A percentile compares a stretch with the other conserved stretches of the same genome.
These are phyloP conservation scores for Ptychochromis oligacanthus DNA, from an alignment of 2,113 vertebrate genomes.

Conservation along the genomic window DNA sequence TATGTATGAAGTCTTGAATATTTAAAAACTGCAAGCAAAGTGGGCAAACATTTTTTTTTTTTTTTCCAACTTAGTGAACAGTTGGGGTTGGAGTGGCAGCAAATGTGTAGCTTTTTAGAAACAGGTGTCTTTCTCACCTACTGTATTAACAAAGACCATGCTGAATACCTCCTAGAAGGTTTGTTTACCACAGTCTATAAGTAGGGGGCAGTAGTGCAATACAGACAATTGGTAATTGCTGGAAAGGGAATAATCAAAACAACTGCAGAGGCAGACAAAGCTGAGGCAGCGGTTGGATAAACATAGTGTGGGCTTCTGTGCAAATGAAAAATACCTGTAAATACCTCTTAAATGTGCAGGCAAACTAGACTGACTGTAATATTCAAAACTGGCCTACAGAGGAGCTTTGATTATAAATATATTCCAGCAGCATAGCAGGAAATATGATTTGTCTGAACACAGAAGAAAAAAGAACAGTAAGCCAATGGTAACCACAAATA, in stretches of 20 bases:
- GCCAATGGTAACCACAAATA: not conserved
- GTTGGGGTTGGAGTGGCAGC: not conserved
- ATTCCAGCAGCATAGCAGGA: not conserved
- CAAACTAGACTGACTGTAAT: not conserved
- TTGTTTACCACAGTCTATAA: slow-evolving; percentile 46
- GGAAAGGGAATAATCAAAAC: slow-evolving; percentile 27
- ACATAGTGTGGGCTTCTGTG: not conserved
- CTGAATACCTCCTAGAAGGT: not conserved
- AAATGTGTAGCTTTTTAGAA: slow-evolving; percentile 17
- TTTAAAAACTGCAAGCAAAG: slow-evolving; percentile 16
- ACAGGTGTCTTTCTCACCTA: not conserved
- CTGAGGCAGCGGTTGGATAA: slow-evolving; percentile 28
- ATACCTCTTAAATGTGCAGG: not conserved
- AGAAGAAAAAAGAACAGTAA: not conserved
- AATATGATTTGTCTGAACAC: slow-evolving; percentile 12
- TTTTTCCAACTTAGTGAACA: slow-evolving; percentile 27
- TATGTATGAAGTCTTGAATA: slow-evolving; percentile 34
- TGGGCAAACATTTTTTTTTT: slow-evolving; percentile 15
- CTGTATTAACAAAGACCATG: not conserved
- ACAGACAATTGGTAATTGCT: slow-evolving; percentile 39
- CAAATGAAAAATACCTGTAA: not conserved
- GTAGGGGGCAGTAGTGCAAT: slow-evolving; percentile 58
- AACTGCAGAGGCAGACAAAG: slow-evolving; percentile 3
- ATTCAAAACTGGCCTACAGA: not conserved
- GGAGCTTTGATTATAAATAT: slow-evolving; percentile 1